A percentile compares a stretch with the other conserved stretches of the same genome.
These are phyloP conservation scores for Cerastis leucographa DNA, from an alignment of 2,888 invertebrate species.

Conservation along the genomic window DNA sequence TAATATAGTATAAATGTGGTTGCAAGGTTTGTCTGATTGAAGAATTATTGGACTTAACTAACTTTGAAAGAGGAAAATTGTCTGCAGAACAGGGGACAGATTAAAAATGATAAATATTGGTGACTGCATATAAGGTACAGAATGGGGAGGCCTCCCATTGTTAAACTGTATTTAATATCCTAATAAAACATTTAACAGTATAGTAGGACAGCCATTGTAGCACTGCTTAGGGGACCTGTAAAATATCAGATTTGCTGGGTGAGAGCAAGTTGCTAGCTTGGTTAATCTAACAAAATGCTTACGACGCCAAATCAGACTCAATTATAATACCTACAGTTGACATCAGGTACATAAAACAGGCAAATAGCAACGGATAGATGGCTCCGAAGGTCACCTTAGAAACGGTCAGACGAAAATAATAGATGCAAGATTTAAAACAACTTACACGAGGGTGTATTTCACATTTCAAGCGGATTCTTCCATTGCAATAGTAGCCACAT, in stretches of 20 bases:
- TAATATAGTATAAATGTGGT: not conserved
- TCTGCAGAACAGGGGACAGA: not conserved
- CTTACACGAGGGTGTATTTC: conserved; percentile 85
- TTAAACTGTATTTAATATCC: not conserved
- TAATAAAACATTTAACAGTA: not conserved
- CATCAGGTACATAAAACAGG: not conserved
- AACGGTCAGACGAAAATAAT: not conserved
- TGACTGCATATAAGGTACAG: not conserved
- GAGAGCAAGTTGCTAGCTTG: not conserved
- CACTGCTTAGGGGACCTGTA: not conserved
- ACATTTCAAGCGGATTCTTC: conserved; percentile 85
- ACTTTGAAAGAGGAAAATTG: not conserved
- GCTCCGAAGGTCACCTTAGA: no score
- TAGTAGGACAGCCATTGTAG: not conserved
- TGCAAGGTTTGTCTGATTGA: not conserved
- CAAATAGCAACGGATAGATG: not conserved
- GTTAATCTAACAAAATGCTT: not conserved
- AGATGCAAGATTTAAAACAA: not conserved
- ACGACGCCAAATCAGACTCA: not conserved
- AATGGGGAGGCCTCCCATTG: not conserved
- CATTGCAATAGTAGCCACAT: conserved; percentile 86
- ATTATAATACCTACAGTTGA: not conserved
- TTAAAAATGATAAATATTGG: not conserved
- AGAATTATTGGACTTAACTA: no score
- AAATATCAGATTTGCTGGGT: not conserved